phyloP scores from a whole-genome alignment of 2,797 vertebrate genomes.

The Potorous gilbertii region DNA sequence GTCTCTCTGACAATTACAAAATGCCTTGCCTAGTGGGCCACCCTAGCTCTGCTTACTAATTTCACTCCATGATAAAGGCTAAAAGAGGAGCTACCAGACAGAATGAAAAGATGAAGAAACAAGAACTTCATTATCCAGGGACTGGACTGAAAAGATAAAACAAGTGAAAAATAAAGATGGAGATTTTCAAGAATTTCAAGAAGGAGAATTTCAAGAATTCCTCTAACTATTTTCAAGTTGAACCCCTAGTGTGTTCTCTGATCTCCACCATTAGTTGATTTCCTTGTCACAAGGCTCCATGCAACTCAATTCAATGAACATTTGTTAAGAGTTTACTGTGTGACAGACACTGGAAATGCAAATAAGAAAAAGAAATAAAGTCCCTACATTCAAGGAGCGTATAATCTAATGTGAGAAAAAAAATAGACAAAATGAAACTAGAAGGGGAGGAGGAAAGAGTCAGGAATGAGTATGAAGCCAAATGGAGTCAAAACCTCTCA shows the following conservation, averaged over 20 bases:
- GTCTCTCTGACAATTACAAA: neutral
- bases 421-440: neutral
- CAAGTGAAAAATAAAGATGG: neutral
- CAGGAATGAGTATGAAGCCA: neutral
- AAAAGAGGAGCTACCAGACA: slow-evolving; percentile 14
- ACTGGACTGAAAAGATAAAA: slow-evolving; percentile 18
- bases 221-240: neutral
- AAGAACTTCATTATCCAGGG: slow-evolving; percentile 29
- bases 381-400: neutral
- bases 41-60: neutral
- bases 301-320: neutral
- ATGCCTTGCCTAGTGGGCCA: neutral
- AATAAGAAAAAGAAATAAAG: neutral
- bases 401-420: neutral
- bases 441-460: neutral
- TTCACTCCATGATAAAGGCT: slow-evolving; percentile 19
- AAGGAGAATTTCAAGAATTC: neutral
- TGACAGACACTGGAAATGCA: neutral
- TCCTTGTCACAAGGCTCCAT: neutral
- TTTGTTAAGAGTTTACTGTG: neutral
- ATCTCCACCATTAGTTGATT: neutral
- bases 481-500: neutral
- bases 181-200: too few species aligned
- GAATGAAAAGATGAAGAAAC: slow-evolving; percentile 25
- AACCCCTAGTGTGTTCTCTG: neutral